Conservation (phyloP, 1,140 invertebrate species). For the Zaprionus taronus region DNA sequence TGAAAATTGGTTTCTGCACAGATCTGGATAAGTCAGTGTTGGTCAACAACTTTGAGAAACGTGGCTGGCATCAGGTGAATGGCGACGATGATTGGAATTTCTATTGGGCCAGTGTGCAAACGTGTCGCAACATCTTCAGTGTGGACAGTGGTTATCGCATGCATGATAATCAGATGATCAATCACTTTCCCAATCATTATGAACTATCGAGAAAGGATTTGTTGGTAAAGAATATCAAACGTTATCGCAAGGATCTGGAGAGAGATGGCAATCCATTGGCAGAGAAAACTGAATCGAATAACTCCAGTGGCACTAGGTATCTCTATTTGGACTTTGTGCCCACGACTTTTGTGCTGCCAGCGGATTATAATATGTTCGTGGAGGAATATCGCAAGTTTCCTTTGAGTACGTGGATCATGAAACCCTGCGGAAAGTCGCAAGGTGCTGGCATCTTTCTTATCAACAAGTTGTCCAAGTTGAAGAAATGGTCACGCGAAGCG, state of each 20-base stretch:
- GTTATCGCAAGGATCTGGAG: constrained; percentile 96
- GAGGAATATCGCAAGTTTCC: constrained; percentile 97
- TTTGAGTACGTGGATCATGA: constrained; percentile 98
- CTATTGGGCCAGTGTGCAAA: constrained; percentile 97
- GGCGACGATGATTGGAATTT: constrained; percentile 98
- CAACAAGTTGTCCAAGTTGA: constrained; percentile 94
- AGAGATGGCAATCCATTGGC: constrained; percentile 94
- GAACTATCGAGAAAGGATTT: constrained; percentile 97
- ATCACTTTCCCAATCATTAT: constrained; percentile 97
- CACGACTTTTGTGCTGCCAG: constrained; percentile 95
- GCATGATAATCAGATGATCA: constrained; percentile 95
- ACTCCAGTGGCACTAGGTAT: constrained; percentile 90
- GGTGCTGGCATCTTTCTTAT: constrained; percentile 95
- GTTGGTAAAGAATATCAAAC: constrained; percentile 97
- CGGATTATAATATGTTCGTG: constrained; percentile 98
- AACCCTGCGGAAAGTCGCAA: constrained; percentile 96
- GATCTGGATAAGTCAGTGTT: constrained; percentile 98
- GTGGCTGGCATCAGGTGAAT: constrained; percentile 95
- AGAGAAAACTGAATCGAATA: constrained; percentile 88
- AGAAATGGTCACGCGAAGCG: constrained; percentile 93
- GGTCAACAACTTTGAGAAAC: constrained; percentile 96
- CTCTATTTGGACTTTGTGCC: constrained; percentile 95
- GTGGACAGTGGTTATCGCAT: constrained; percentile 96
- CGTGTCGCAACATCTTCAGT: constrained; percentile 95
- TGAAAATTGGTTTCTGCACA: constrained; percentile 92